phyloP scores from a whole-genome alignment of 2,113 vertebrate species.

The Raja brachyura region DNA sequence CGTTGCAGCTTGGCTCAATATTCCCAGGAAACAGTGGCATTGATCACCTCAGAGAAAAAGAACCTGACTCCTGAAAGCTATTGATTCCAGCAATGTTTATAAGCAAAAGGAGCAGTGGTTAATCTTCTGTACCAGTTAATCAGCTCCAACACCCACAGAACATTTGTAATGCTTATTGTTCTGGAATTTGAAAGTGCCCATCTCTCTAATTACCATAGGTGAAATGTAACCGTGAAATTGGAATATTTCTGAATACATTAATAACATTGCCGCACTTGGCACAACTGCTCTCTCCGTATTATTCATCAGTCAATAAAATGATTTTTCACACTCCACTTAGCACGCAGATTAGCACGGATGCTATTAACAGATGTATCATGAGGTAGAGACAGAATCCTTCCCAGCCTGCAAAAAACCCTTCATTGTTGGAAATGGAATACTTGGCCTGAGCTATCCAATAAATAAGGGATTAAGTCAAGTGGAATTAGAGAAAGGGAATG shows the following conservation, averaged over 20 bases:
- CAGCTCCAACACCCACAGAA: neutral
- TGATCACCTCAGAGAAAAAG: neutral
- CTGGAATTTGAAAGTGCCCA: neutral
- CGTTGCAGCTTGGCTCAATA: neutral
- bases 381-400: neutral
- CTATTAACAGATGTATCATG: neutral
- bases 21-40: neutral
- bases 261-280: neutral
- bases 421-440: too few relatives aligned
- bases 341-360: neutral
- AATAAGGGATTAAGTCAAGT: too few relatives aligned
- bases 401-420: neutral
- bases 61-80: neutral
- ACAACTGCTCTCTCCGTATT: neutral
- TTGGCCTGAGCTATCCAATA: too few relatives aligned
- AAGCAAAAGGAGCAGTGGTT: neutral
- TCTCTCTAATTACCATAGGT: neutral
- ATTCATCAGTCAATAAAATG: neutral
- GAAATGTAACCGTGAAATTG: neutral
- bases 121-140: neutral
- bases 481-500: too few relatives aligned
- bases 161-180: neutral
- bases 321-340: neutral
- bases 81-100: conserved; percentile 12
- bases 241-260: neutral